phyloP scores from a whole-genome alignment of 1,140 invertebrate genomes.

The Drosophila orosa region DNA sequence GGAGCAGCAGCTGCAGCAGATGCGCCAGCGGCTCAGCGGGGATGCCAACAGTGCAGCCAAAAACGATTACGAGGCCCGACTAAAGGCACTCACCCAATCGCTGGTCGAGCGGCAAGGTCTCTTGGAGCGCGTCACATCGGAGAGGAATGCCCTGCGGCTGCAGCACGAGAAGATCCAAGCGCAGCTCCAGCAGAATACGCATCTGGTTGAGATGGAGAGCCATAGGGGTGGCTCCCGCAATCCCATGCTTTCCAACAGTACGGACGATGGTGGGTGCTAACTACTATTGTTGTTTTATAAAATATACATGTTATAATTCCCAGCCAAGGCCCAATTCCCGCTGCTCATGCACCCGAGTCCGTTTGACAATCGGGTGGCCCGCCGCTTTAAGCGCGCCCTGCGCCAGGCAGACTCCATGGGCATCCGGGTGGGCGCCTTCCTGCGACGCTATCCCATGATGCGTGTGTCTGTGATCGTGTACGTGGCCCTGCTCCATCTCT shows the following conservation, averaged over 20 bases:
- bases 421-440: constrained; percentile 91
- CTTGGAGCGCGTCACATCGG: constrained; percentile 90
- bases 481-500: constrained; percentile 75
- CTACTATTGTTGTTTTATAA: neutral
- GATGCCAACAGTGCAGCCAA: constrained; percentile 47
- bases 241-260: constrained; percentile 86
- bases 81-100: constrained; percentile 90
- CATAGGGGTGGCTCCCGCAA: constrained; percentile 59
- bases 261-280: constrained; percentile 86
- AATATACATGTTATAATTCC: neutral
- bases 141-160: constrained; percentile 91
- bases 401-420: constrained; percentile 90
- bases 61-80: constrained; percentile 88
- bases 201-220: constrained; percentile 56
- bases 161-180: constrained; percentile 93
- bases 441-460: constrained; percentile 92
- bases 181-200: constrained; percentile 68
- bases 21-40: constrained; percentile 61
- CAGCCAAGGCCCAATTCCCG: constrained; percentile 88
- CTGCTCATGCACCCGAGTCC: constrained; percentile 90
- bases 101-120: constrained; percentile 92
- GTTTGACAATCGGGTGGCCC: constrained; percentile 90
- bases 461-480: constrained; percentile 92
- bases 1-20: constrained; percentile 63
- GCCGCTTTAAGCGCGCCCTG: constrained; percentile 92